Conservation (phyloP, 2,113 vertebrate species). For the Brachyhypopomus occidentalis region DNA sequence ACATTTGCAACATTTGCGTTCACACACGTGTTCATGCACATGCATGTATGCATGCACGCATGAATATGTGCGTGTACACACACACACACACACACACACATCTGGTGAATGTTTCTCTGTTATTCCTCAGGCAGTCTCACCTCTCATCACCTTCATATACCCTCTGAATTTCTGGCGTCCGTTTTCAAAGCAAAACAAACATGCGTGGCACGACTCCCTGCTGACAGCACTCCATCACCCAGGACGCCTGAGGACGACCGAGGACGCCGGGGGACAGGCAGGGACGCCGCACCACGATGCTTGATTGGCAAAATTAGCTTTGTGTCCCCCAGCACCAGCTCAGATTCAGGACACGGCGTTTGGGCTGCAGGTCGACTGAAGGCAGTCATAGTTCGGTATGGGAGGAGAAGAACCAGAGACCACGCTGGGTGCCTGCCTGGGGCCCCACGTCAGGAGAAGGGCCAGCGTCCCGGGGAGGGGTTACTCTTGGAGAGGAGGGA, state of each 20-base stretch:
- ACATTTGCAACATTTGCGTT: too few relatives aligned
- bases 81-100: background rate
- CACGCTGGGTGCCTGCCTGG: too few relatives aligned
- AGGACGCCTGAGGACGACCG: background rate
- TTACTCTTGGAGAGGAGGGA: too few relatives aligned
- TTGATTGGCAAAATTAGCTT: background rate
- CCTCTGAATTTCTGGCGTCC: background rate
- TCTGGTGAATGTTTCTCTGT: background rate
- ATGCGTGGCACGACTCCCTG: background rate
- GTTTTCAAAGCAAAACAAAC: slow-evolving; percentile 4
- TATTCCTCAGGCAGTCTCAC: slow-evolving; percentile 18
- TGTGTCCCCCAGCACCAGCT: background rate
- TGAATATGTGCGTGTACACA: too few relatives aligned
- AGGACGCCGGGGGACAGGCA: background rate
- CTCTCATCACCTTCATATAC: background rate
- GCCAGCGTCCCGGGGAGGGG: too few relatives aligned
- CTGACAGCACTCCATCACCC: background rate
- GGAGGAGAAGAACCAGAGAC: too few relatives aligned
- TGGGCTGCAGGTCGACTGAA: background rate
- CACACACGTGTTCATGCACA: too few relatives aligned
- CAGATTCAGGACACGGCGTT: background rate
- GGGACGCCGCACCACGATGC: background rate
- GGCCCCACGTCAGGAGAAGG: too few relatives aligned
- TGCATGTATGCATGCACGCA: too few relatives aligned
- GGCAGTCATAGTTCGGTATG: background rate